Evolutionary conservation across 2,888 invertebrate genomes (phyloP).

Genomic region (Nymphalis urticae): DNA sequence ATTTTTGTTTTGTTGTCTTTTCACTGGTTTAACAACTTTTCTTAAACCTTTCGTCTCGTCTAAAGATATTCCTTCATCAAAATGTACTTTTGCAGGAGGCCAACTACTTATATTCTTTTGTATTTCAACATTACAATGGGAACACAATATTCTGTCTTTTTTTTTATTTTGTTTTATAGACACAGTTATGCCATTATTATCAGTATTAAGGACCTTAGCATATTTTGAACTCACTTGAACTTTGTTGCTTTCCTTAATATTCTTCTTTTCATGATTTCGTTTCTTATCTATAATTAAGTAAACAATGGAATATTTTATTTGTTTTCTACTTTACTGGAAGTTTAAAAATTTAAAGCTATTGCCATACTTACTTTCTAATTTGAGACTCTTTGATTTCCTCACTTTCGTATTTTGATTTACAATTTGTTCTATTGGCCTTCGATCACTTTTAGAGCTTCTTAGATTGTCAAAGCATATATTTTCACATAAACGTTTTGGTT

Average conservation of each 20-base stretch:
- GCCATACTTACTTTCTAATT: slow-evolving; percentile 27
- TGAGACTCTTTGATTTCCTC: slow-evolving; percentile 35
- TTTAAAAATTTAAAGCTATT: slow-evolving; percentile 35
- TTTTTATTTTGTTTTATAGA: slow-evolving; percentile 1
- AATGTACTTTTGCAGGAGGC: slow-evolving; percentile 28
- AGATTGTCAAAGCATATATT: background rate
- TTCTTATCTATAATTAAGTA: background rate
- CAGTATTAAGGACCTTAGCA: background rate
- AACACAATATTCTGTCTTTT: slow-evolving; percentile 12
- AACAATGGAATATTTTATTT: slow-evolving; percentile 13
- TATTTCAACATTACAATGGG: slow-evolving; percentile 18
- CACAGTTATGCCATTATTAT: slow-evolving; percentile 5
- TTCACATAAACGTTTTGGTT: background rate
- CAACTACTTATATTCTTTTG: slow-evolving; percentile 6
- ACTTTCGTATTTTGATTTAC: slow-evolving; percentile 13
- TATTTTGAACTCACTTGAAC: background rate
- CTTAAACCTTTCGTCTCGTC: slow-evolving; percentile 15
- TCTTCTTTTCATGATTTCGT: background rate
- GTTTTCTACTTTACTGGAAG: background rate
- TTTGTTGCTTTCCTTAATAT: background rate
- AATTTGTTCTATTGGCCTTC: slow-evolving; percentile 3
- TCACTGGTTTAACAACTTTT: background rate
- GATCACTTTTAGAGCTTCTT: slow-evolving; percentile 3
- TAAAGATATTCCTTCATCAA: slow-evolving; percentile 19
- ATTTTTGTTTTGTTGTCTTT: slow-evolving; percentile 15